Conservation (phyloP, 2,888 invertebrate species). For the Sphaeridia pumilis region DNA sequence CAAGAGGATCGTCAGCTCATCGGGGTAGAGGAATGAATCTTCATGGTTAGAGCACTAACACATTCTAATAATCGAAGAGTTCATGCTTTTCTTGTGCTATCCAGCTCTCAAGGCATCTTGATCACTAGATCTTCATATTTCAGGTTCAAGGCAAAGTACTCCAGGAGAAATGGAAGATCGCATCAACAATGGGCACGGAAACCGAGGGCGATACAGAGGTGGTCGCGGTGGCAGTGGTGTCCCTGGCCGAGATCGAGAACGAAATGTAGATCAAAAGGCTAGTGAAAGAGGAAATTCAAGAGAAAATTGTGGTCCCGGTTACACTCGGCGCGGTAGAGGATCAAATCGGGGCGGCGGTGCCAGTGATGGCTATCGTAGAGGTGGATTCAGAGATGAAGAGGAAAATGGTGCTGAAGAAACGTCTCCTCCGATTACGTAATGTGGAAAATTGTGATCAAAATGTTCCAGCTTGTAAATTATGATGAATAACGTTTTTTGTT, state of each 20-base stretch:
- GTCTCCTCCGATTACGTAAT: conserved; percentile 28
- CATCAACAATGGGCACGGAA: conserved; percentile 25
- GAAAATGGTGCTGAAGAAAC: conserved; percentile 24
- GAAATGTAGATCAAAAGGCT: conserved; percentile 2
- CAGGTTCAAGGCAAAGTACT: conserved; percentile 34
- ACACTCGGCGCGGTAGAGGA: conserved; percentile 1
- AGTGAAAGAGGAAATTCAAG: conserved; percentile 7
- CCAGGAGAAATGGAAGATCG: conserved; percentile 36
- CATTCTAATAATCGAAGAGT: too few species aligned
- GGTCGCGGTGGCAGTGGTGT: conserved; percentile 10
- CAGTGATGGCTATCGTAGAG: conserved; percentile 24
- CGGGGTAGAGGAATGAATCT: conserved; percentile 15
- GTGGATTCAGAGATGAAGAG: conserved; percentile 27
- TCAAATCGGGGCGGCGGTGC: conserved; percentile 9
- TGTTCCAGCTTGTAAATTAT: too few species aligned
- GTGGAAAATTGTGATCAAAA: too few species aligned
- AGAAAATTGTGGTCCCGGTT: conserved; percentile 12
- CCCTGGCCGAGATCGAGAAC: conserved; percentile 5
- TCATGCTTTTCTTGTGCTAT: too few species aligned
- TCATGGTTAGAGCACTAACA: conserved; percentile 16
- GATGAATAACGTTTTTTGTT: too few species aligned
- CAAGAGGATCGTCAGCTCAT: conserved; percentile 40
- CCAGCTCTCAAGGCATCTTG: too few species aligned
- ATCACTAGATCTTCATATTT: too few species aligned
- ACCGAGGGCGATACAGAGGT: conserved; percentile 21